Evolutionary conservation across 2,113 vertebrate genomes (phyloP).

Genomic region (Oryzias curvinotus): DNA sequence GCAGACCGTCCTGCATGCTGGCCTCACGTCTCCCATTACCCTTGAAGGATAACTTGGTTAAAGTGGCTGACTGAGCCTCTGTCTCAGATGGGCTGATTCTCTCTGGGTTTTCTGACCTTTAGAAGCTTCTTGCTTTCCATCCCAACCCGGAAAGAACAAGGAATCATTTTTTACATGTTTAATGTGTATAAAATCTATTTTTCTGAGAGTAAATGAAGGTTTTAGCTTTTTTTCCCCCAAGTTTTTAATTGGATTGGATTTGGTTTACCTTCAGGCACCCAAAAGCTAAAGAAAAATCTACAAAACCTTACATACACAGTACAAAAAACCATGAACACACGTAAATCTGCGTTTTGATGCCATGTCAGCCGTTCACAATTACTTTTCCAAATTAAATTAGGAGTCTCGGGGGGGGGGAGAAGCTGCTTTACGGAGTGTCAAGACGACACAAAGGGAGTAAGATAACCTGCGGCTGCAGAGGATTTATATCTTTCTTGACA

Average conservation of each 20-base stretch:
- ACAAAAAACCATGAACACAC: not conserved
- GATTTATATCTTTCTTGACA: too few species aligned
- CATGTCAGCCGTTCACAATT: constrained; percentile 40
- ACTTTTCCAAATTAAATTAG: constrained; percentile 41
- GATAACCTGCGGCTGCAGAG: not conserved
- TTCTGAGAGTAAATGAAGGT: too few species aligned
- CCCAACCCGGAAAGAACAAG: too few species aligned
- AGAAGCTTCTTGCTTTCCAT: too few species aligned
- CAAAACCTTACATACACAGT: not conserved
- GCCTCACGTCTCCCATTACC: constrained; percentile 65
- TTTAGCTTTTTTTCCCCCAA: too few species aligned
- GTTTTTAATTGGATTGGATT: too few species aligned
- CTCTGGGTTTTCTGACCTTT: constrained; percentile 16
- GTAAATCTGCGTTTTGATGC: not conserved
- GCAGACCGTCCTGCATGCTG: constrained; percentile 57
- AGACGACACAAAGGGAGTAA: constrained; percentile 4
- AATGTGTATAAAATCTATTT: too few species aligned
- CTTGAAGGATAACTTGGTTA: constrained; percentile 58
- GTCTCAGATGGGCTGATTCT: constrained; percentile 34
- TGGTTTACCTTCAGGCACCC: not conserved
- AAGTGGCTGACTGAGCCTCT: constrained; percentile 20
- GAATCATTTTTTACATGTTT: too few species aligned
- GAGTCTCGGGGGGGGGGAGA: constrained; percentile 33
- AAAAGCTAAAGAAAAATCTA: not conserved
- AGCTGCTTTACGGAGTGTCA: not conserved